A percentile compares a stretch with the other conserved stretches of the same genome.
phyloP scores from a whole-genome alignment of 2,888 invertebrate species.

The Alsophila aescularia region DNA sequence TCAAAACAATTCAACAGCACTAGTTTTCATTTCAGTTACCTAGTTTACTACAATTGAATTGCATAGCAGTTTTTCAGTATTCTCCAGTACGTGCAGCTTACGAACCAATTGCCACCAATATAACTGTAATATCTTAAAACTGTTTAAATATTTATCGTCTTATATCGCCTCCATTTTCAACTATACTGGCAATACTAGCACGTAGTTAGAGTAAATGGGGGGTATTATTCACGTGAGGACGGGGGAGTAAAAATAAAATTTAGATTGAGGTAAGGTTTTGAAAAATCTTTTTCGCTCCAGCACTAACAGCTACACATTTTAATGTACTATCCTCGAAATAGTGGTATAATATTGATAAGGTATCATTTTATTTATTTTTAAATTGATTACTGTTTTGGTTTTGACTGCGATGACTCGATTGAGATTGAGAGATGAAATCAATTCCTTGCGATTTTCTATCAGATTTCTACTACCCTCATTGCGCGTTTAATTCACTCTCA shows the following conservation, averaged over 20 bases:
- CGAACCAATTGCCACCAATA: conserved; percentile 13
- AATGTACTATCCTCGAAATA: too few species aligned
- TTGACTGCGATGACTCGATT: too few species aligned
- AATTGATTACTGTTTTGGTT: too few species aligned
- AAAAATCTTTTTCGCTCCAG: too few species aligned
- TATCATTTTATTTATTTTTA: too few species aligned
- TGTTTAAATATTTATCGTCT: conserved; percentile 1
- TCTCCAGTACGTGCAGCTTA: conserved; percentile 18
- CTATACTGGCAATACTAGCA: background rate
- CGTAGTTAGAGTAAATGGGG: background rate
- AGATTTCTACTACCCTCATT: too few species aligned
- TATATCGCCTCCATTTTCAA: background rate
- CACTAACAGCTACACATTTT: too few species aligned
- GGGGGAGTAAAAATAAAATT: background rate
- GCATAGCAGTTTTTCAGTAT: conserved; percentile 15
- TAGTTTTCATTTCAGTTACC: background rate
- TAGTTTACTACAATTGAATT: background rate
- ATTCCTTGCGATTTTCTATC: too few species aligned
- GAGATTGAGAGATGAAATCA: too few species aligned
- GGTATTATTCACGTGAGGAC: background rate
- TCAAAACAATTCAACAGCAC: too few species aligned
- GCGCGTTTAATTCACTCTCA: too few species aligned
- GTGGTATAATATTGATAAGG: too few species aligned
- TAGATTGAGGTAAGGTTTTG: background rate
- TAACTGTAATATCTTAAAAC: conserved; percentile 17